These are phyloP conservation scores for Bimastos eiseni DNA, from an alignment of 2,888 invertebrate species.

Conservation along the genomic window DNA sequence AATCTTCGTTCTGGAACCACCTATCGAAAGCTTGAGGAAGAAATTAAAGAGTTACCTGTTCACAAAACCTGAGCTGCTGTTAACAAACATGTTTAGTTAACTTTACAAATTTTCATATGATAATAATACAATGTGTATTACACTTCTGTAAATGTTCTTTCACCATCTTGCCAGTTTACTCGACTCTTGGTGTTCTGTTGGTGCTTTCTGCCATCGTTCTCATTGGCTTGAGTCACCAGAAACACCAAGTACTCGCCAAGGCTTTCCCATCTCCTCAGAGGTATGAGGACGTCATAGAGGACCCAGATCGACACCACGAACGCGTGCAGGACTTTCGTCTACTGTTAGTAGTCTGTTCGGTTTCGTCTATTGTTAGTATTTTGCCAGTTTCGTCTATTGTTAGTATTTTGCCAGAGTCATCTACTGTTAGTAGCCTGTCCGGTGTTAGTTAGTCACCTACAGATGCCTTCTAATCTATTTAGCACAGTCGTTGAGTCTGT, in stretches of 20 bases:
- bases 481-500: background rate
- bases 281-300: background rate
- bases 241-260: background rate
- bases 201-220: background rate
- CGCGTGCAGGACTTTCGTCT: constrained; percentile 13
- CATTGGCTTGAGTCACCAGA: constrained; percentile 19
- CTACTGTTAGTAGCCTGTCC: background rate
- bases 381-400: background rate
- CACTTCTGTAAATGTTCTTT: background rate
- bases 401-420: background rate
- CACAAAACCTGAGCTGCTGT: no score
- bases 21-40: no score
- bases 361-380: background rate
- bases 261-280: background rate
- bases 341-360: background rate
- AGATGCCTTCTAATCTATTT: background rate
- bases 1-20: no score
- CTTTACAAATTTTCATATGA: no score
- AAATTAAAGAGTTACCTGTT: no score
- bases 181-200: background rate
- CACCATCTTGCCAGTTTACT: background rate
- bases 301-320: background rate
- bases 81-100: no score
- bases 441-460: background rate
- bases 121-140: background rate